Base-by-base conservation (phyloP, 1,140 invertebrate species). In the Danaus plexippus region DNA sequence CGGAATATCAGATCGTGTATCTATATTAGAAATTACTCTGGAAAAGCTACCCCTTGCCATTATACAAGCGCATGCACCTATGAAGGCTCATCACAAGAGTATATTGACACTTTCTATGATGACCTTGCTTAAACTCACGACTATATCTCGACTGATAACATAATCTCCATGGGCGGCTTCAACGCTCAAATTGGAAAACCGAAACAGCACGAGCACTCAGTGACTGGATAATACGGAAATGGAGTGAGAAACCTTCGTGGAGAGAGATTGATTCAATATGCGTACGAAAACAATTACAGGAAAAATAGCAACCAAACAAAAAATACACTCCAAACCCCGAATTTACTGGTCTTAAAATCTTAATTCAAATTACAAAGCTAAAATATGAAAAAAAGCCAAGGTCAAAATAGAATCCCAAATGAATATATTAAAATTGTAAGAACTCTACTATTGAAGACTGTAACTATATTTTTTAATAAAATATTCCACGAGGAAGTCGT, bases 1-100 rank as follows among this genome's bases (percentile, higher is more conserved):
- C 1, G 65, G 69, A 43, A 63, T 71, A 60, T 71, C 63, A 11
- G 63, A 74, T 10, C 67, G 70, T 65, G 61, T 73, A 0, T 64
- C 62, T 43, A 9, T 66, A 48, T 45, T 69, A 22, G 48, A 69
- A 61, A 63, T 70, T 0, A 12, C 43, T 12, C 9, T 66, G 7
- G 66, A 63, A 64, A 64, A 66, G 9, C n/a, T 54, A 22, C 41
- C 9, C n/a, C 56, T 66, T 53, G 49, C 66, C 47, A 57, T 71
- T 47, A 71, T 74, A 7, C 65, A 74, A 45, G 59, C 52, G 2
- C 57, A 71, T 18, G 66, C 68, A 9, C 66, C 67, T 0, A 73
- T 10, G 71, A 69, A 63, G 61, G 43, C 43, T 69, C 59, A 53
- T 57, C 57, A 11, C 52, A 64, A 15, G 61, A 66, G 44, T 62